Percentiles rank a stretch among this genome's conserved stretches.
Conservation (phyloP, 2,888 invertebrate genomes). For the Siphlonurus alternatus region DNA sequence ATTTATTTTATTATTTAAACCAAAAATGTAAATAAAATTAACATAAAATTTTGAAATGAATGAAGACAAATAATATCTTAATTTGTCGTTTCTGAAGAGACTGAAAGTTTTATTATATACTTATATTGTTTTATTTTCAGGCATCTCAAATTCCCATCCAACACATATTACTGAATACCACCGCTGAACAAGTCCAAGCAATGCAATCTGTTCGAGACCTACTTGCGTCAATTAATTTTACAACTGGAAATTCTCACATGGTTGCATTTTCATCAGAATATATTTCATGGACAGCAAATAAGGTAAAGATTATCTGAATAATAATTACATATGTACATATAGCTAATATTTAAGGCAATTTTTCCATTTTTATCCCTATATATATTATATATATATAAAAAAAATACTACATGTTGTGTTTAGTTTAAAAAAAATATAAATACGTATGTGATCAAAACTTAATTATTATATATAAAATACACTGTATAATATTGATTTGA, state of each 20-base stretch:
- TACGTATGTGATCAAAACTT: too few relatives aligned
- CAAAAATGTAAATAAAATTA: neutral
- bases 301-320: slow-evolving; percentile 17
- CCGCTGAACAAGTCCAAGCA: slow-evolving; percentile 22
- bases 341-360: neutral
- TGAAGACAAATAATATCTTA: neutral
- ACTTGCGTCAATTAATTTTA: slow-evolving; percentile 20
- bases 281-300: slow-evolving; percentile 25
- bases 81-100: neutral
- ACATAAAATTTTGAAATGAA: neutral
- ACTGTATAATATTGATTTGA: too few relatives aligned
- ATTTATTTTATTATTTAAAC: neutral
- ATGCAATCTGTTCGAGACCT: slow-evolving; percentile 23
- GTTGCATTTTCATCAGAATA: slow-evolving; percentile 24
- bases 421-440: too few relatives aligned
- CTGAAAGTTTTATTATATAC: neutral
- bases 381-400: too few relatives aligned
- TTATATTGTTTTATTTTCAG: slow-evolving; percentile 16
- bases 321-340: neutral
- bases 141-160: slow-evolving; percentile 24
- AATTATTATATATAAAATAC: too few relatives aligned
- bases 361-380: neutral
- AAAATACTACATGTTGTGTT: too few relatives aligned
- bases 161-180: slow-evolving; percentile 22
- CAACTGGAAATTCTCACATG: slow-evolving; percentile 18